Conservation (phyloP, 1,140 invertebrate species). For the Chionoecetes opilio region DNA sequence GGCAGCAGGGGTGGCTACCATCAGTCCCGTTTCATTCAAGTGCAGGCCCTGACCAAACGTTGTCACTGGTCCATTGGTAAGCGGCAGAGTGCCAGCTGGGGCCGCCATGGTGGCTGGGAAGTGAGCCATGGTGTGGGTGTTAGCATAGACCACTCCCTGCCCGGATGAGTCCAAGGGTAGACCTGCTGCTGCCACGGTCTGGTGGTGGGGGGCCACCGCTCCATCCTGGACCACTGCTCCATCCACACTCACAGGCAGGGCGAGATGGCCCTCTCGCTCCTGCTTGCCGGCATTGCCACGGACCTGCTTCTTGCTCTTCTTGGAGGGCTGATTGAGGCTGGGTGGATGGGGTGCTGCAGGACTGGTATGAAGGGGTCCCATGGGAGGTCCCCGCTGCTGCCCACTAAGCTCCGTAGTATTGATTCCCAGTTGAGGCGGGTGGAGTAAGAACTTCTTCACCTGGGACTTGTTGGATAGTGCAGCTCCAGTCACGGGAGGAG, state of each 20-base stretch:
- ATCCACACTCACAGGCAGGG: constrained; percentile 81
- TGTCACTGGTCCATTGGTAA: constrained; percentile 70
- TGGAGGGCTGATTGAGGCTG: constrained; percentile 63
- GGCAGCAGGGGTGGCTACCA: constrained; percentile 80
- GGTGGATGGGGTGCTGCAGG: constrained; percentile 56
- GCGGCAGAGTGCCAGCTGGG: constrained; percentile 73
- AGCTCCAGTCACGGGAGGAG: constrained; percentile 49
- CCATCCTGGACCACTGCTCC: constrained; percentile 82
- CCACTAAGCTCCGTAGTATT: constrained; percentile 63
- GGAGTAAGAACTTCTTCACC: constrained; percentile 77
- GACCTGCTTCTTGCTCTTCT: constrained; percentile 76
- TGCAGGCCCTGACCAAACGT: constrained; percentile 73
- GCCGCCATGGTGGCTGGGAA: constrained; percentile 74
- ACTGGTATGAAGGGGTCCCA: constrained; percentile 66
- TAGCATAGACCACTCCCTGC: constrained; percentile 78
- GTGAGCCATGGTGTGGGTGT: constrained; percentile 78
- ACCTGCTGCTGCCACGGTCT: constrained; percentile 58
- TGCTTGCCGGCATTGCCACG: constrained; percentile 60
- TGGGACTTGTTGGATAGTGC: constrained; percentile 75
- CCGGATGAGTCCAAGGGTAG: constrained; percentile 67
- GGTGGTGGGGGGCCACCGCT: constrained; percentile 60
- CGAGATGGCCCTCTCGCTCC: constrained; percentile 70
- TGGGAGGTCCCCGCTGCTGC: constrained; percentile 67
- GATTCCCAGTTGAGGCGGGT: constrained; percentile 72
- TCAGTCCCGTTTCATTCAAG: constrained; percentile 73